These are phyloP conservation scores for Conomelus anceps DNA, from an alignment of 2,888 invertebrate genomes.

Conservation along the genomic window DNA sequence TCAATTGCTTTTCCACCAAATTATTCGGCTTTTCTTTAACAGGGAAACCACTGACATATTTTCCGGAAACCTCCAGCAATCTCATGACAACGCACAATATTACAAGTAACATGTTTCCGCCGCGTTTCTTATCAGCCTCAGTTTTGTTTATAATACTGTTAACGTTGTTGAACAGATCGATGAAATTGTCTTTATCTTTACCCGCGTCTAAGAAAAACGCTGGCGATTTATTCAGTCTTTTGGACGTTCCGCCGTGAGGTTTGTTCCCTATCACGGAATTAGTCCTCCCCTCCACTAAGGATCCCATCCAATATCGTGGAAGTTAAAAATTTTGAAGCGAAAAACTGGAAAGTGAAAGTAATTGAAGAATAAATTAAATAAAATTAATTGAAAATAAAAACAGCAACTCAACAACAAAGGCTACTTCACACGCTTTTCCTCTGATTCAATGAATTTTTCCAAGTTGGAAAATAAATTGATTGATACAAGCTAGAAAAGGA, in stretches of 20 bases:
- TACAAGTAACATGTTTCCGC: conserved; percentile 46
- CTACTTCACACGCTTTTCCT: too few species aligned
- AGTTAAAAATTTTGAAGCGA: not conserved
- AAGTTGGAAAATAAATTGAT: too few species aligned
- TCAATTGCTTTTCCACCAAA: not conserved
- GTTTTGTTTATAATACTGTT: not conserved
- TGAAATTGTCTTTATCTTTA: not conserved
- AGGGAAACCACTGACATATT: not conserved
- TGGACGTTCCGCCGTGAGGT: not conserved
- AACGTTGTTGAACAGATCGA: not conserved
- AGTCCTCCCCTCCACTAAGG: not conserved
- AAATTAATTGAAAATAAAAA: not conserved
- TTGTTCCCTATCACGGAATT: not conserved
- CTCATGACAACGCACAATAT: conserved; percentile 55
- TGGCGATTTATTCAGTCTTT: not conserved
- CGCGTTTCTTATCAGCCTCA: not conserved
- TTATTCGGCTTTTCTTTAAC: not conserved
- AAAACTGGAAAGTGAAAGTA: not conserved
- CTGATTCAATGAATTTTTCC: too few species aligned
- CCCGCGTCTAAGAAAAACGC: not conserved
- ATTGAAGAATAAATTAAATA: not conserved
- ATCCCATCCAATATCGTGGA: not conserved
- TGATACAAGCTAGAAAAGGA: too few species aligned
- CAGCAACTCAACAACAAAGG: too few species aligned
- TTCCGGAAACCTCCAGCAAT: conserved; percentile 45